Evolutionary conservation across 2,113 vertebrate species (phyloP).

Genomic region (Microcebus murinus): DNA sequence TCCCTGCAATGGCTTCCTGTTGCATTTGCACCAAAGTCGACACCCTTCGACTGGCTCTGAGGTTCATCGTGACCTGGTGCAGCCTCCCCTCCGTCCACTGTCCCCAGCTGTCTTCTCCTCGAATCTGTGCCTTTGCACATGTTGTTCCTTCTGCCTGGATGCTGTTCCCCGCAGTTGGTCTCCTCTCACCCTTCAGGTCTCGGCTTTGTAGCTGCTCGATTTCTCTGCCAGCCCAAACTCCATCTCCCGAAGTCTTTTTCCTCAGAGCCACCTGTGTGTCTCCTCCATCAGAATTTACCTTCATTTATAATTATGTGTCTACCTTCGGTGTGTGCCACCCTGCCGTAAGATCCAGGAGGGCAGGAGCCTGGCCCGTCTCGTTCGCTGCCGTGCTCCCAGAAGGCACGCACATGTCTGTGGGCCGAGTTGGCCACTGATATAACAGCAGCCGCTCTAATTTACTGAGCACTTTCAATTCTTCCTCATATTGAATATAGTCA

Average conservation of each 20-base stretch:
- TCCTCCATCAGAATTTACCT: background rate
- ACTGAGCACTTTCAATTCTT: background rate
- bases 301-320: background rate
- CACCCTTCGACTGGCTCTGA: background rate
- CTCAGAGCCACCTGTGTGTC: background rate
- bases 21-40: background rate
- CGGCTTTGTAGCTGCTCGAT: background rate
- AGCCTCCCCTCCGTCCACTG: background rate
- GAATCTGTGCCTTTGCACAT: background rate
- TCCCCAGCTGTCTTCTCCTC: background rate
- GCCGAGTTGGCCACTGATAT: background rate
- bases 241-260: background rate
- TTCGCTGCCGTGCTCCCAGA: background rate
- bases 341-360: background rate
- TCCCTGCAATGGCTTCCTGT: background rate
- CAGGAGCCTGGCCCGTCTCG: rapidly evolving
- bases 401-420: no score
- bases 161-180: background rate
- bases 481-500: background rate
- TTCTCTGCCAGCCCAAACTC: background rate
- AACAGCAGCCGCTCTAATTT: background rate
- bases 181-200: background rate
- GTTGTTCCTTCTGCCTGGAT: background rate
- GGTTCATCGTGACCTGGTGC: background rate
- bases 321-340: background rate